Evolutionary conservation across 1,140 invertebrate genomes (phyloP), one percentile per base, ranked within the genome.

Genomic region (Drosophila bifasciata): DNA sequence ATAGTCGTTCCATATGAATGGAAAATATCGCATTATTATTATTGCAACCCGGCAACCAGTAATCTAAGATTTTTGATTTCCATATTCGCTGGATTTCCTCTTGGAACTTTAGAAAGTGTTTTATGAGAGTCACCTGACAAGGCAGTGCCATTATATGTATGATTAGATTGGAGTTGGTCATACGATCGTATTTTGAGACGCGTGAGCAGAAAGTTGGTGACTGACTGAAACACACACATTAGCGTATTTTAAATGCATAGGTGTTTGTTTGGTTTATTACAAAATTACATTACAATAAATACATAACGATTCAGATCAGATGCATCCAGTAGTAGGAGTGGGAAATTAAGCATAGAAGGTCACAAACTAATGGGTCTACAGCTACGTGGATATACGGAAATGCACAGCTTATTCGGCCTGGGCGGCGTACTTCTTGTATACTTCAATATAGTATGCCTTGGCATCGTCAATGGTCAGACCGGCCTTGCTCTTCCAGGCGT

Each of bases 401-500:
- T 67, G 43, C 63, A 61, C 25, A 57, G 58, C 62, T 74, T 91
- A 89, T 67, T 90, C 69, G 63, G 75, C 72, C 50, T 90, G 76
- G 61, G 92, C 90, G n/a, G 92, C 91, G 56, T 97, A 93, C 88
- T 94, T 91, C 63, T 95, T 93, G 4, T 95, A 97, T 91, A 96
- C 96, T 13, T 93, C 93, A 67, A 99, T 94, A 92, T 99, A 99
- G 13, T 95, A 93, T 77, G 95, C 93, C 92, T 97, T 96, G 39
- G 98, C 97, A 63, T 95, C 95, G 9, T 97, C 96, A 91, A 94
- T 93, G 48, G 93, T 93, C 62, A 94, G 92, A 78, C 98, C 97
- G 91, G 97, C 98, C 91, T 95, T 96, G 17, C 83, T 92, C 76
- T 95, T 94, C 98, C 98, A 99, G 15, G 97, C 94, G 75, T 98